Percentiles rank a stretch among this genome's conserved stretches.
Evolutionary conservation across 1,140 invertebrate genomes (phyloP).

Genomic region (Adoxophyes honmai): DNA sequence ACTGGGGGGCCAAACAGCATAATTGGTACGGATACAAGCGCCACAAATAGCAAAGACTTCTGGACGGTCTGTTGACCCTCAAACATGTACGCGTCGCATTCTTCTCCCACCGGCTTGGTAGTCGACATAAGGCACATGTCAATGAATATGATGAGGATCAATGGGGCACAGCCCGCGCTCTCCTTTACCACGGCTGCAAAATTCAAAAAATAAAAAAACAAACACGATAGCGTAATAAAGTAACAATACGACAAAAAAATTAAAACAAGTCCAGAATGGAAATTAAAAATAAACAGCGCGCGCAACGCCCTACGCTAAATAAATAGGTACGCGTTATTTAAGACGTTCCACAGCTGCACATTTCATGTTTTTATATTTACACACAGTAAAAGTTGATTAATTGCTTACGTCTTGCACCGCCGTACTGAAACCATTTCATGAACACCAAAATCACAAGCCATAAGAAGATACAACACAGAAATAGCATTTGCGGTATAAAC

Average conservation of each 20-base stretch:
- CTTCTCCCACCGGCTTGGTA: slow-evolving; percentile 51
- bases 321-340: too few species aligned
- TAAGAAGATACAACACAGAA: slow-evolving; percentile 88
- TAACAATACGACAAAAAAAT: too few species aligned
- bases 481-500: slow-evolving; percentile 92
- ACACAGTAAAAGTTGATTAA: background rate
- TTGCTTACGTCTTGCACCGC: slow-evolving; percentile 62
- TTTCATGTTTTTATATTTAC: too few species aligned
- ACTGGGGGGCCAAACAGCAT: slow-evolving; percentile 95
- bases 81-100: slow-evolving; percentile 82
- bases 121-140: slow-evolving; percentile 93
- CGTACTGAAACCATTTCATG: slow-evolving; percentile 89
- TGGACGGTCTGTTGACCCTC: slow-evolving; percentile 84
- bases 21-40: slow-evolving; percentile 92
- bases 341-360: too few species aligned
- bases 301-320: too few species aligned
- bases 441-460: slow-evolving; percentile 91
- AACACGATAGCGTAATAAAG: too few species aligned
- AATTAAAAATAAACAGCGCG: too few species aligned
- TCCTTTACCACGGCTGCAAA: slow-evolving; percentile 19
- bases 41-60: slow-evolving; percentile 86
- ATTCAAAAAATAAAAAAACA: too few species aligned
- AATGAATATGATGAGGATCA: slow-evolving; percentile 93
- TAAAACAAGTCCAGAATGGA: too few species aligned
- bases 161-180: slow-evolving; percentile 84